Percentiles rank a stretch among this genome's conserved stretches.
These are phyloP conservation scores for Myrmecobius fasciatus DNA, from an alignment of 2,113 vertebrate genomes.

Conservation along the genomic window DNA sequence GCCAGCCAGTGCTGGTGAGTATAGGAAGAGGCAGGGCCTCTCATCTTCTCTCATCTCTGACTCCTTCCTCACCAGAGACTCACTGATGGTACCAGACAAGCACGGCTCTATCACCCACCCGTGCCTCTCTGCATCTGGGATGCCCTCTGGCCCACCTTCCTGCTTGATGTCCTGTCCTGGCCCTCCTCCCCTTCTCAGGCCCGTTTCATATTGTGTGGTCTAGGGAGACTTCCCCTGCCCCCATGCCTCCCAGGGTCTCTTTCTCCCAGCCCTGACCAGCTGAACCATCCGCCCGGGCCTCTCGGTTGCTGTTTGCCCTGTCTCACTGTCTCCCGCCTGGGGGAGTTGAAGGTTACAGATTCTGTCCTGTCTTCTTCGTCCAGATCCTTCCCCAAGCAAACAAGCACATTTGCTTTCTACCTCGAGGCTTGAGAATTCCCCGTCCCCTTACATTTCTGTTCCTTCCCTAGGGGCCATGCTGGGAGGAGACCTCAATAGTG, in stretches of 20 bases:
- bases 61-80: not conserved
- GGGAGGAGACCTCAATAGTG: conserved; percentile 93
- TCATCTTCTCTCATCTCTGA: not conserved
- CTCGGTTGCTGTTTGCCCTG: not conserved
- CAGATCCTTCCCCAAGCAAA: not conserved
- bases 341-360: not conserved
- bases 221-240: not conserved
- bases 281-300: not conserved
- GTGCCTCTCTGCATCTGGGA: not conserved
- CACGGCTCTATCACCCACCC: not conserved
- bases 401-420: not conserved
- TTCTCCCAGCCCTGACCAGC: not conserved
- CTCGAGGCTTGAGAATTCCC: not conserved
- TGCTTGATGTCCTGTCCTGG: not conserved
- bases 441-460: not conserved
- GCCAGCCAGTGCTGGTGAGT: conserved; percentile 94
- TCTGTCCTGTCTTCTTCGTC: not conserved
- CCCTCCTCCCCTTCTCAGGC: not conserved
- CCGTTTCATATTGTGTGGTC: not conserved
- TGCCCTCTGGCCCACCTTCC: not conserved
- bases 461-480: conserved; percentile 91
- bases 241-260: not conserved
- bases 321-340: not conserved
- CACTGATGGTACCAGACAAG: not conserved
- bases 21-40: not conserved